These are phyloP conservation scores for Thera obeliscata DNA, from an alignment of 2,888 invertebrate species.

Conservation along the genomic window DNA sequence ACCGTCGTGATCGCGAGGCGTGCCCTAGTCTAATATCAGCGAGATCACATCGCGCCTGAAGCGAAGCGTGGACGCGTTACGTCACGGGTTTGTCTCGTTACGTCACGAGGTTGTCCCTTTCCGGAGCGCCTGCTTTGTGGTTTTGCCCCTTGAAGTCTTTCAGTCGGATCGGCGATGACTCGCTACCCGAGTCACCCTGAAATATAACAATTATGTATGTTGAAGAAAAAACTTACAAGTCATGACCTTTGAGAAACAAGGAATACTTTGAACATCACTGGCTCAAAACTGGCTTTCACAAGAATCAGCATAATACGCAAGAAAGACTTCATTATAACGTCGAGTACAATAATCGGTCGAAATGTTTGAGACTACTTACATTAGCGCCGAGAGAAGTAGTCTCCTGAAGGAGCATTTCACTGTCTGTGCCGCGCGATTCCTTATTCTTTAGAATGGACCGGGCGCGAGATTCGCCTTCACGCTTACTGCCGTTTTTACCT, in stretches of 20 bases:
- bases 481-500: conserved; percentile 82
- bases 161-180: conserved; percentile 85
- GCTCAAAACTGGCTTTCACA: no score
- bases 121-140: conserved; percentile 68
- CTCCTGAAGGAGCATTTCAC: conserved; percentile 80
- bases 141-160: conserved; percentile 80
- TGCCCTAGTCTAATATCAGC: conserved; percentile 33
- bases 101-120: conserved; percentile 72
- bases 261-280: neutral
- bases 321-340: no score
- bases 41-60: conserved; percentile 42
- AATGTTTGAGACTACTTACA: conserved; percentile 50
- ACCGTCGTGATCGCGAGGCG: conserved; percentile 39
- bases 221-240: neutral
- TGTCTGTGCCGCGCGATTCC: conserved; percentile 81
- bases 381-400: conserved; percentile 79
- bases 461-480: conserved; percentile 76
- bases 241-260: neutral
- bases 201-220: conserved; percentile 32
- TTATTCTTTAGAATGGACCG: conserved; percentile 83
- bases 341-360: no score
- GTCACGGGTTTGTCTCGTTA: conserved; percentile 65
- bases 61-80: conserved; percentile 54
- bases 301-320: no score
- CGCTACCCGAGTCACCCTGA: conserved; percentile 87